A percentile compares a stretch with the other conserved stretches of the same genome.
Conservation (phyloP, 2,113 vertebrate species). For the Prinia subflava region DNA sequence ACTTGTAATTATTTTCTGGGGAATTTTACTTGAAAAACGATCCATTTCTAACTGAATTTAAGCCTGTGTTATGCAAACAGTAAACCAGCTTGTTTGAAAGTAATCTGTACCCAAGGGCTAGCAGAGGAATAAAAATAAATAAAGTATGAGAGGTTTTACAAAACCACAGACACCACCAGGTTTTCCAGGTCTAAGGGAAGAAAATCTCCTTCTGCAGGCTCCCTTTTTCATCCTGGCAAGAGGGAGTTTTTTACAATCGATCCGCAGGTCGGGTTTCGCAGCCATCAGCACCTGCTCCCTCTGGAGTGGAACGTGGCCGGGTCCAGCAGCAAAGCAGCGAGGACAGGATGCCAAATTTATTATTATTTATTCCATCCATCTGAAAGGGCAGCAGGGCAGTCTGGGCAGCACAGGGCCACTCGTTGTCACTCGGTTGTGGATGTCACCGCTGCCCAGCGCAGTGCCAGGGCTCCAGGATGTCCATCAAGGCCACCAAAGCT, state of each 20-base stretch:
- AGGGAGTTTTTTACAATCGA: not conserved
- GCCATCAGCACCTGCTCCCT: slow-evolving; percentile 4
- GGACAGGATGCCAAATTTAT: not conserved
- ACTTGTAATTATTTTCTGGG: slow-evolving; percentile 49
- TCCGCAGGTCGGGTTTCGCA: not conserved
- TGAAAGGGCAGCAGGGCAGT: not conserved
- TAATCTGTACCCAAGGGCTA: slow-evolving; percentile 56
- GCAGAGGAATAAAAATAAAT: slow-evolving; percentile 58
- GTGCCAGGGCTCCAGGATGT: no score
- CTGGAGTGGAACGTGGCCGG: not conserved
- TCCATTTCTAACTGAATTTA: slow-evolving; percentile 44
- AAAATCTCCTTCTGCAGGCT: not conserved
- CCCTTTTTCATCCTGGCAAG: not conserved
- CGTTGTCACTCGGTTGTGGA: not conserved
- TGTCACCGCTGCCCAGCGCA: rapidly evolving
- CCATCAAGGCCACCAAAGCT: no score
- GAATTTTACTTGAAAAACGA: slow-evolving; percentile 50
- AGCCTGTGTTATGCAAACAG: slow-evolving; percentile 56
- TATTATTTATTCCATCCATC: not conserved
- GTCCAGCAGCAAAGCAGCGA: not conserved
- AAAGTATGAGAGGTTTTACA: slow-evolving; percentile 36
- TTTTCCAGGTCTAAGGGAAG: slow-evolving; percentile 15
- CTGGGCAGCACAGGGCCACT: not conserved
- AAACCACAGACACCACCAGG: slow-evolving; percentile 55
- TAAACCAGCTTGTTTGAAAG: slow-evolving; percentile 56